These are phyloP conservation scores for Bothrops alternatus DNA, from an alignment of 2,797 vertebrate genomes.

Conservation along the genomic window DNA sequence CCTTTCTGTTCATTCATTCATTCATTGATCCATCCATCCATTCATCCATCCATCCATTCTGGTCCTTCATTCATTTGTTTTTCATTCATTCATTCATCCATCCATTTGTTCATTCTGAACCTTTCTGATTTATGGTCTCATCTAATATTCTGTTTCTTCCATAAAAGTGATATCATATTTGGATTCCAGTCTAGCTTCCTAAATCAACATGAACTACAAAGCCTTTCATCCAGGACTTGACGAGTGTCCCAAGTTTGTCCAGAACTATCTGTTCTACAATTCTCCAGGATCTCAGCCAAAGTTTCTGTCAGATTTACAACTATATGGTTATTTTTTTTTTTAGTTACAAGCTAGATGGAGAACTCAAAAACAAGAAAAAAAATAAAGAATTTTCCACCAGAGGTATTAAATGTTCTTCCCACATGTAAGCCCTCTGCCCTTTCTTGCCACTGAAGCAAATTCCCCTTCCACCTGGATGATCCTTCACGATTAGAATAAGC, in stretches of 20 bases:
- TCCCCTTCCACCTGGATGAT: background rate
- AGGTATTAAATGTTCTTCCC: background rate
- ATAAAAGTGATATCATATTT: background rate
- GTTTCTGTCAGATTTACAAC: no score
- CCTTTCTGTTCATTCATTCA: background rate
- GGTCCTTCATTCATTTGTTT: background rate
- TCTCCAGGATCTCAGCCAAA: background rate
- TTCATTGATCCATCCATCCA: background rate
- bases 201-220: background rate
- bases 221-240: background rate
- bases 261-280: background rate
- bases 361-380: background rate
- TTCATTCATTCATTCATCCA: no score
- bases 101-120: background rate
- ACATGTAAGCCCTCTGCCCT: background rate
- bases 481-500: background rate
- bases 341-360: background rate
- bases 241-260: background rate
- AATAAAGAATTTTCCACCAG: background rate
- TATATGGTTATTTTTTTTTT: background rate
- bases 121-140: background rate
- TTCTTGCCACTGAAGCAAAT: background rate
- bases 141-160: background rate
- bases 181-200: background rate
- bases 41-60: background rate